phyloP scores from a whole-genome alignment of 2,113 vertebrate genomes.

The Pandion haliaetus region DNA sequence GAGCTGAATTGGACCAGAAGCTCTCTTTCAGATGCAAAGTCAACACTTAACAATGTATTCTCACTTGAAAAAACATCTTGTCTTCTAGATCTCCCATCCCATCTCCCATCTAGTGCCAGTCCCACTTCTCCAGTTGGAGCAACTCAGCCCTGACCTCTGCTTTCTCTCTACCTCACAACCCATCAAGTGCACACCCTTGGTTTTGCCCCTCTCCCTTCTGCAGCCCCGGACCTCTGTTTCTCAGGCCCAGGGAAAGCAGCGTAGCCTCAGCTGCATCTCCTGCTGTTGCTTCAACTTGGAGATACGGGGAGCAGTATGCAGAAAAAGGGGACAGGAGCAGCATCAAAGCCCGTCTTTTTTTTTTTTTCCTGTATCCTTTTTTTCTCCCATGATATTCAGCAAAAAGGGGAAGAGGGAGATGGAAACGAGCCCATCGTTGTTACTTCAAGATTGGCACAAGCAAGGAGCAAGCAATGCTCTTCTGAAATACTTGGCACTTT shows the following conservation, averaged over 20 bases:
- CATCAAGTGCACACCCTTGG: background rate
- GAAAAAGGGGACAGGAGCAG: background rate
- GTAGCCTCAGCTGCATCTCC: background rate
- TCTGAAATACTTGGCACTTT: background rate
- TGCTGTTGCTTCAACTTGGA: background rate
- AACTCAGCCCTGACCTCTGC: background rate
- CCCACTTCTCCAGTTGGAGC: background rate
- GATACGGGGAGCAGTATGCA: accelerated
- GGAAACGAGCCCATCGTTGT: accelerated
- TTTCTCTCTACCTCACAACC: background rate
- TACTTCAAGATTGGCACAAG: background rate
- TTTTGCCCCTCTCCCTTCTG: background rate
- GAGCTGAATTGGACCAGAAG: background rate
- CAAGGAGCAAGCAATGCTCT: background rate
- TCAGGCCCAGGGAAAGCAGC: background rate
- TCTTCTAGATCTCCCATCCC: background rate
- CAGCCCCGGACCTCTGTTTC: background rate
- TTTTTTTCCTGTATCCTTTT: background rate
- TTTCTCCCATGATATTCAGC: background rate
- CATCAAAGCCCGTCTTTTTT: background rate
- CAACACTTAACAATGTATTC: background rate
- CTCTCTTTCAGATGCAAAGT: background rate
- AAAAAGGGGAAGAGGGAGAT: background rate
- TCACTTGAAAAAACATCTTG: background rate
- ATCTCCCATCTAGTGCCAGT: background rate